These are phyloP conservation scores for Melinaea marsaeus DNA, from an alignment of 2,888 invertebrate genomes.

Conservation along the genomic window DNA sequence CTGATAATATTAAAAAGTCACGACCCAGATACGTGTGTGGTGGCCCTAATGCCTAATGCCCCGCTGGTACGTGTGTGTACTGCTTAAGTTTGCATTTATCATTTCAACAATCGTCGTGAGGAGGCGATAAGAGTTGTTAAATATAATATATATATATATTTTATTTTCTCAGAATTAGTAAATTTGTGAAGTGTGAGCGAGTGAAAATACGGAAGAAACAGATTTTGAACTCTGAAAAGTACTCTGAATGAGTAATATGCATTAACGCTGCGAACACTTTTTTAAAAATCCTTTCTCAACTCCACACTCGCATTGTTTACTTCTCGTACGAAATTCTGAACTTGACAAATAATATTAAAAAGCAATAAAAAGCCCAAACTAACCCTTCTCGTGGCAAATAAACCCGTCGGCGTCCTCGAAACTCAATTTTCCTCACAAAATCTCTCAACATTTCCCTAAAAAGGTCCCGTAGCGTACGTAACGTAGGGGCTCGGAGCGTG, in stretches of 20 bases:
- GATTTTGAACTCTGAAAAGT: no score
- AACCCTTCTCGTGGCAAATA: slow-evolving; percentile 54
- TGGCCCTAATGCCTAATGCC: slow-evolving; percentile 63
- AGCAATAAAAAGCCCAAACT: slow-evolving; percentile 27
- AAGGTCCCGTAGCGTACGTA: slow-evolving; percentile 37
- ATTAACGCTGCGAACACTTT: no score
- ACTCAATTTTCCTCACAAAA: slow-evolving; percentile 61
- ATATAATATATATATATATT: neutral
- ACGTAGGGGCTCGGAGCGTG: slow-evolving; percentile 44
- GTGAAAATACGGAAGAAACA: neutral
- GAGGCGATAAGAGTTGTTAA: slow-evolving; percentile 34
- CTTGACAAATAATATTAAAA: neutral
- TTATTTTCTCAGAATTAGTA: neutral
- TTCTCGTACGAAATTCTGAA: neutral
- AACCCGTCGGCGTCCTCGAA: slow-evolving; percentile 54
- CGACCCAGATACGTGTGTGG: slow-evolving; percentile 69
- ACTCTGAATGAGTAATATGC: no score
- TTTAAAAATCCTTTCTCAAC: no score
- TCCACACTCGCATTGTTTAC: neutral
- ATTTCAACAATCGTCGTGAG: slow-evolving; percentile 29
- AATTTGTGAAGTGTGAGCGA: neutral
- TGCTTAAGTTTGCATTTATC: slow-evolving; percentile 42
- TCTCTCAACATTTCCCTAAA: slow-evolving; percentile 39
- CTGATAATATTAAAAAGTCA: slow-evolving; percentile 53
- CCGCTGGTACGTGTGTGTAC: slow-evolving; percentile 51